Percentiles rank a stretch among this genome's conserved stretches.
These are phyloP conservation scores for Ypsolopha scabrella DNA, from an alignment of 2,888 invertebrate genomes.

Conservation along the genomic window DNA sequence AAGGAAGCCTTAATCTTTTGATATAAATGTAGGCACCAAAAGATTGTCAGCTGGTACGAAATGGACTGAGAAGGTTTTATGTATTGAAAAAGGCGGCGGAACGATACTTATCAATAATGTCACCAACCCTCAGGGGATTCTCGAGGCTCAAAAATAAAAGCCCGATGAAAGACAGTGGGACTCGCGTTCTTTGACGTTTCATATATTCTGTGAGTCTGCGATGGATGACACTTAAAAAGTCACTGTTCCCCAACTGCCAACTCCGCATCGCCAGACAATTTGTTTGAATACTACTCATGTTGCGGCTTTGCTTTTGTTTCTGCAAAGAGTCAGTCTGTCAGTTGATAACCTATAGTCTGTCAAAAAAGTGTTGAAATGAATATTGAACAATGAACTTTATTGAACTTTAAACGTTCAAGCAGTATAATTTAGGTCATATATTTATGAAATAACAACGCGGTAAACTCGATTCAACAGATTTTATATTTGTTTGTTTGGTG, in stretches of 20 bases:
- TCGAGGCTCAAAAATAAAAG: slow-evolving; percentile 18
- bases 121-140: slow-evolving; percentile 8
- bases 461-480: no score
- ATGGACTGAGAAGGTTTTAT: background rate
- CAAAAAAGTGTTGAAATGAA: no score
- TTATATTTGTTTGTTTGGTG: no score
- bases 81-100: slow-evolving; percentile 1
- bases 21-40: no score
- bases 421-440: no score
- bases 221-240: slow-evolving; percentile 18
- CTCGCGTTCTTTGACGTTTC: slow-evolving; percentile 14
- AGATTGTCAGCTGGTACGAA: no score
- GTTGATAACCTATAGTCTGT: no score
- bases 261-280: slow-evolving; percentile 17
- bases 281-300: slow-evolving; percentile 11
- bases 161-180: slow-evolving; percentile 16
- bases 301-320: background rate
- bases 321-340: background rate
- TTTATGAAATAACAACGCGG: no score
- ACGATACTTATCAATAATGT: slow-evolving; percentile 17
- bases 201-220: slow-evolving; percentile 17
- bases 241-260: slow-evolving; percentile 17
- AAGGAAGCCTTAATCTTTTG: no score
- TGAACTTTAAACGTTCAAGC: no score
- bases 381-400: no score